A percentile compares a stretch with the other conserved stretches of the same genome.
Conservation (phyloP, 2,888 invertebrate species). For the Halocaridina rubra region DNA sequence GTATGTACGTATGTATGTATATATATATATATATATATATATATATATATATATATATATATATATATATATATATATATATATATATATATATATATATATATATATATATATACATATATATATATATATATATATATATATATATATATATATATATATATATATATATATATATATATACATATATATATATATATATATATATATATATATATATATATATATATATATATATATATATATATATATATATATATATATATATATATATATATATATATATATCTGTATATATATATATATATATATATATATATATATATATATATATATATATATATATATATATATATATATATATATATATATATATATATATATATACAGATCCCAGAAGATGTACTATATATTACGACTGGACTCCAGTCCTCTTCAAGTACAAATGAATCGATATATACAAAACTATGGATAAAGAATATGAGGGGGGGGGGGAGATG, state of each 20-base stretch:
- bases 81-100: background rate
- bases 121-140: constrained; percentile 17
- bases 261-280: background rate
- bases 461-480: too few species aligned
- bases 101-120: background rate
- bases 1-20: too few species aligned
- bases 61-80: background rate
- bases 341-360: background rate
- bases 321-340: background rate
- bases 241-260: background rate
- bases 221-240: constrained; percentile 13
- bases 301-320: background rate
- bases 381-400: too few species aligned
- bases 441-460: too few species aligned
- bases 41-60: background rate
- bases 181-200: background rate
- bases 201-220: background rate
- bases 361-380: background rate
- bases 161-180: background rate
- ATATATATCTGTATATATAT: background rate
- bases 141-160: constrained; percentile 5
- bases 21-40: too few species aligned
- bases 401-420: too few species aligned
- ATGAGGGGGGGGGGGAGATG: too few species aligned
- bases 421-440: too few species aligned